These are phyloP conservation scores for Dendroctonus ponderosae DNA, from an alignment of 1,140 invertebrate species.

Conservation along the genomic window DNA sequence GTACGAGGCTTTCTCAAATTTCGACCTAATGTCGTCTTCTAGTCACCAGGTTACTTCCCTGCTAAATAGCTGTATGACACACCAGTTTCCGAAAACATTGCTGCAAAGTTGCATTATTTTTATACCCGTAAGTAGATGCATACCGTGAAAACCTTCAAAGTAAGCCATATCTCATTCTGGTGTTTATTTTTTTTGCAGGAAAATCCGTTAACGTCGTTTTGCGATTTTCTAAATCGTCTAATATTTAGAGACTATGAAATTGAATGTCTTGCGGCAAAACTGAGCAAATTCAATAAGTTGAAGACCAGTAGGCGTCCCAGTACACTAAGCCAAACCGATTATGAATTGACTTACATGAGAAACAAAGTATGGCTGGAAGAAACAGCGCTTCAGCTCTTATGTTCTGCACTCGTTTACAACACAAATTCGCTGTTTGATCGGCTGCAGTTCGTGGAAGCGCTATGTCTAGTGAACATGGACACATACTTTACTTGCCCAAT, in stretches of 20 bases:
- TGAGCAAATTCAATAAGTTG: slow-evolving; percentile 39
- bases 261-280: slow-evolving; percentile 33
- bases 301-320: slow-evolving; percentile 40
- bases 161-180: neutral
- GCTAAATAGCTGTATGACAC: slow-evolving; percentile 54
- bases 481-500: slow-evolving; percentile 54
- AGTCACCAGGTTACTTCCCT: slow-evolving; percentile 53
- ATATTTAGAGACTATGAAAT: slow-evolving; percentile 43
- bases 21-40: slow-evolving; percentile 46
- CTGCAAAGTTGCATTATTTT: slow-evolving; percentile 62
- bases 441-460: slow-evolving; percentile 40
- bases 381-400: slow-evolving; percentile 56
- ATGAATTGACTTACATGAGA: slow-evolving; percentile 45
- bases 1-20: slow-evolving; percentile 49
- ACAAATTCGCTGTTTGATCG: slow-evolving; percentile 59
- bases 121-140: slow-evolving; percentile 57
- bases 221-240: slow-evolving; percentile 53
- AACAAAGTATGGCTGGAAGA: slow-evolving; percentile 57
- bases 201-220: slow-evolving; percentile 58
- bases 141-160: too few relatives aligned
- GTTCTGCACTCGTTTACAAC: slow-evolving; percentile 54
- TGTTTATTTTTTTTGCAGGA: slow-evolving; percentile 52
- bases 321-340: slow-evolving; percentile 42
- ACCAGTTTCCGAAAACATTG: slow-evolving; percentile 57
- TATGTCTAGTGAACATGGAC: slow-evolving; percentile 34